Conservation (phyloP, 1,140 invertebrate species). For the Drosophila tropicalis region DNA sequence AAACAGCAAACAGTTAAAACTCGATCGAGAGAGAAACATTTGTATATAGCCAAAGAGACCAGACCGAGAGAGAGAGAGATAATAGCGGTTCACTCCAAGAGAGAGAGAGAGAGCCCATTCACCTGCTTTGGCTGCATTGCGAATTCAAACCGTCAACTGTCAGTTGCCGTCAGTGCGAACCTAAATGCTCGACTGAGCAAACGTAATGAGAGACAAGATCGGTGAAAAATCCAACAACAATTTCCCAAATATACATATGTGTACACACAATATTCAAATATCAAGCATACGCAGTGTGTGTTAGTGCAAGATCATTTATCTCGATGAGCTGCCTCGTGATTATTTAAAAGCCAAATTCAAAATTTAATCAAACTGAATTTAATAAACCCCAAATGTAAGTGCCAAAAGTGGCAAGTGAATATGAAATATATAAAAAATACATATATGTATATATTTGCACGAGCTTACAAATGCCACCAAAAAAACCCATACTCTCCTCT, state of each 20-base stretch:
- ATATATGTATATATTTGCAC: slow-evolving; percentile 32
- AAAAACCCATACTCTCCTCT: background rate
- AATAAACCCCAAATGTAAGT: slow-evolving; percentile 42
- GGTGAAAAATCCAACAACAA: background rate
- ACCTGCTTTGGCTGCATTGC: slow-evolving; percentile 51
- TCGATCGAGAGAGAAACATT: slow-evolving; percentile 28
- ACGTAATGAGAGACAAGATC: slow-evolving; percentile 44
- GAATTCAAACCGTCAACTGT: slow-evolving; percentile 35
- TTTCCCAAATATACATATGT: background rate
- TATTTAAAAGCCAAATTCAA: background rate
- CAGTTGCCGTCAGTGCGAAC: slow-evolving; percentile 63
- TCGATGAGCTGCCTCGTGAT: slow-evolving; percentile 3
- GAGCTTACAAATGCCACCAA: slow-evolving; percentile 38
- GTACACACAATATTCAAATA: slow-evolving; percentile 4
- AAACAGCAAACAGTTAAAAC: slow-evolving; percentile 57
- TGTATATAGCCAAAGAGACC: slow-evolving; percentile 3
- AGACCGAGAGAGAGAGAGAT: slow-evolving; percentile 32
- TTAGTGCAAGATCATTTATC: slow-evolving; percentile 20
- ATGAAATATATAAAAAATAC: slow-evolving; percentile 26
- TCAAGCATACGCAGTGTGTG: slow-evolving; percentile 51
- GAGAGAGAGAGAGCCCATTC: slow-evolving; percentile 29
- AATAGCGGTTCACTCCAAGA: slow-evolving; percentile 2
- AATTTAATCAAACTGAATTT: background rate
- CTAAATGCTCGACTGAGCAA: slow-evolving; percentile 74
- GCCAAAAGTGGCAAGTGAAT: slow-evolving; percentile 41